A percentile compares a stretch with the other conserved stretches of the same genome.
Evolutionary conservation across 2,888 invertebrate genomes (phyloP).

Genomic region (Nomada lathburiana): DNA sequence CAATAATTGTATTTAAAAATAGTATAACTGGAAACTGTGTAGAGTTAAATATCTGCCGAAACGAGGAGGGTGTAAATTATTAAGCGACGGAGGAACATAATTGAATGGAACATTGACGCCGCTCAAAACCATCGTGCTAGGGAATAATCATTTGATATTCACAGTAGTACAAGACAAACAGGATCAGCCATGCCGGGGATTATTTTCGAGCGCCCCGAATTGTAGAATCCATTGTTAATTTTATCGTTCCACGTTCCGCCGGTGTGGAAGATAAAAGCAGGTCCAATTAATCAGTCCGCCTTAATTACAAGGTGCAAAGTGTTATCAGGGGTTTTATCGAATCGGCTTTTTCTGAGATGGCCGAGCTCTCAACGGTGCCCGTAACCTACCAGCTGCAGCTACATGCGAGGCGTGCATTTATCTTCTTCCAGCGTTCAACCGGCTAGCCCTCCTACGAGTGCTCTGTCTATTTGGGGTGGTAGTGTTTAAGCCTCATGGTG

Average conservation of each 20-base stretch:
- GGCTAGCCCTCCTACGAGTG: constrained; percentile 72
- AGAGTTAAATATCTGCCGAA: no score
- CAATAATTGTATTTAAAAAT: no score
- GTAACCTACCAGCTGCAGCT: constrained; percentile 52
- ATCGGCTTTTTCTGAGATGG: constrained; percentile 53
- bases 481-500: constrained; percentile 75
- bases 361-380: neutral
- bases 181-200: no score
- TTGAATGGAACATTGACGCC: no score
- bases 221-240: neutral
- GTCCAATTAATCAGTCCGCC: constrained; percentile 51
- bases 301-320: constrained; percentile 62
- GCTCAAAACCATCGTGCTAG: no score
- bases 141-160: no score
- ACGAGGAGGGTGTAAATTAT: no score
- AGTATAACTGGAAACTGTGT: no score
- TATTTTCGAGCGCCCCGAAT: no score
- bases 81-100: no score
- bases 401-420: constrained; percentile 81
- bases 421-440: constrained; percentile 79
- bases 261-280: constrained; percentile 2
- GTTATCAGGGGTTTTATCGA: constrained; percentile 54
- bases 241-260: constrained; percentile 2
- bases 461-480: constrained; percentile 64
- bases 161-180: no score